Base-by-base conservation (phyloP, 1,140 invertebrate genomes). In the Drosophila littoralis region DNA sequence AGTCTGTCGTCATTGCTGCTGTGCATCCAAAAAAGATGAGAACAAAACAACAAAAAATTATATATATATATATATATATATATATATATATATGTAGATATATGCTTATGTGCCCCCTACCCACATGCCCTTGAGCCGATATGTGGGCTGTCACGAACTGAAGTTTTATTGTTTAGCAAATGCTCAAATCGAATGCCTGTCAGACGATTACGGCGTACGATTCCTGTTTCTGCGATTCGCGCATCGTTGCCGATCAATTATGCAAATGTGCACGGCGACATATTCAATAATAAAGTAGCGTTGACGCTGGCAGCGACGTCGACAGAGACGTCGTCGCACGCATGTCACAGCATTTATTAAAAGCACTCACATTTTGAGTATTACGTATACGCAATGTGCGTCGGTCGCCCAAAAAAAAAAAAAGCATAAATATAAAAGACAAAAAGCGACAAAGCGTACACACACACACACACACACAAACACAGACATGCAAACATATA, bases 231-330 rank as follows among this genome's bases (percentile, higher is more conserved):
- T 80, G 81, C 81, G 60, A 84, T 77, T 80, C 81, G 81, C 81
- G 82, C 81, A 80, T 78, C 82, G 82, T 69, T 81, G 83, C 75
- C 82, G 82, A 86, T 85, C 82, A 85, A 85, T 86, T 85, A 85
- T 85, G 82, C 83, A 85, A 85, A 85, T 85, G 82, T 63, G 78
- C 33, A 66, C 46, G 57, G 57, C 66, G 79, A 82, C 75, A 79
- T 81, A 85, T 86, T 86, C 82, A 86, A 85, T 85, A 85, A 86
- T 85, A 85, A 85, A 85, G 82, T 85, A 79, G 61, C 82, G 67
- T 75, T 81, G 70, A 69, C 84, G 78, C 75, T 66, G 45, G 8
- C 36, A 43, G 12, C 46, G 36, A 10, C n/a, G 51, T 33, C 33
- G 13, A 28, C 40, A 15, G 40, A 33, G 17, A 45, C 58, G 48